These are phyloP conservation scores for Lagodon rhomboides DNA, from an alignment of 2,797 vertebrate genomes.

Conservation along the genomic window DNA sequence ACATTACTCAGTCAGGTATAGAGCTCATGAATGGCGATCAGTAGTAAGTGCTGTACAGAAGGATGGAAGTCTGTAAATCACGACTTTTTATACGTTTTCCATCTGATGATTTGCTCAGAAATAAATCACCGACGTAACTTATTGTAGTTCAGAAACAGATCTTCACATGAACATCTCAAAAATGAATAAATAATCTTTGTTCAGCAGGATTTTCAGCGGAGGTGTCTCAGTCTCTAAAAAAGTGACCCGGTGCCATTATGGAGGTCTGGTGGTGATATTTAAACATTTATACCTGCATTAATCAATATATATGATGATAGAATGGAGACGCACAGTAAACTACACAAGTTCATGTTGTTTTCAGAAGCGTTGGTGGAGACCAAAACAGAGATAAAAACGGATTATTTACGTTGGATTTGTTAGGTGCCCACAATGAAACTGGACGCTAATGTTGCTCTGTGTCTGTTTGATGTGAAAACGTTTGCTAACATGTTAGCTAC, in stretches of 20 bases:
- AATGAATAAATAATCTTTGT: constrained; percentile 10
- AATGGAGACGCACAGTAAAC: neutral
- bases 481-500: neutral
- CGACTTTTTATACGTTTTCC: constrained; percentile 16
- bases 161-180: constrained; percentile 27
- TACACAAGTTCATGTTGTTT: neutral
- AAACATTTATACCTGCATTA: neutral
- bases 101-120: constrained; percentile 29
- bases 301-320: neutral
- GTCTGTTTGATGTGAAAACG: neutral
- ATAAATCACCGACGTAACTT: constrained; percentile 13
- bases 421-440: too few relatives aligned
- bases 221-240: constrained; percentile 4
- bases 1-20: constrained; percentile 61
- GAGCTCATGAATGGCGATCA: constrained; percentile 59
- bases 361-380: constrained; percentile 3
- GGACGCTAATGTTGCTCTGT: neutral
- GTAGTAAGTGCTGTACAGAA: constrained; percentile 70
- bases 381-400: constrained; percentile 2
- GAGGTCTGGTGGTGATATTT: constrained; percentile 30
- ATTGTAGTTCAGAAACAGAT: constrained; percentile 12
- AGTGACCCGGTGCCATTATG: constrained; percentile 30
- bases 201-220: constrained; percentile 13
- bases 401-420: too few relatives aligned
- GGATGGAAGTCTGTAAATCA: constrained; percentile 28